Evolutionary conservation across 2,113 vertebrate species (phyloP), one percentile per base, ranked within the genome.

Genomic region (Pterocles gutturalis): DNA sequence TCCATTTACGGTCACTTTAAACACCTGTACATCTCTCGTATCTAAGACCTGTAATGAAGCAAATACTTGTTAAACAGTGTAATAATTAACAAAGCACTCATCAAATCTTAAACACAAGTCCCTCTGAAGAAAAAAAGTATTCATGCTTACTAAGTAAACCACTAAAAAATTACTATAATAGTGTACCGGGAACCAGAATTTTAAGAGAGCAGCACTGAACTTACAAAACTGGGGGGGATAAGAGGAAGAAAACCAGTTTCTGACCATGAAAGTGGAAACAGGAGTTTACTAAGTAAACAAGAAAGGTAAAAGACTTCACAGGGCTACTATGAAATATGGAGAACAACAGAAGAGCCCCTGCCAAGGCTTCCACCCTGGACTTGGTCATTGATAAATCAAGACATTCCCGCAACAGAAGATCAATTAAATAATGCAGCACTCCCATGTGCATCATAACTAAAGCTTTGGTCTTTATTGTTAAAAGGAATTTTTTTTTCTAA

Each of bases 11-110:
- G 96, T 96, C 90, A 99, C 99, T 21, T 98, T 98, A 54, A 97
- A 91, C 83, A 99, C 97, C 66, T 98, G 98, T 48, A 99, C 90
- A 10, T 99, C 99, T 84, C 96, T 99, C 29, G 99, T 99, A 96
- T 99, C 99, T 97, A 99, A 98, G 84, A 97, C 98, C 99, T 99
- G 97, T 49, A 96, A 96, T 21, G n/a, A 97, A 97, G 64, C 75
- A 75, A 67, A 58, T 10, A 34, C 15, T 25, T 20, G 25, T 76
- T 45, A 70, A 72, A 57, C 0, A 83, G 13, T 2, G 6, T 20
- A 45, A 55, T 25, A 82, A 87, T 34, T 67, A 80, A 89, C 1
- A 0, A 3, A 58, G 65, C 14, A 51, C 28, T 26, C 7, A 22
- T 21, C 29, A 75, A 67, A 64, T 25, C 51, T 86, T 48, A 46